Evolutionary conservation across 2,797 vertebrate species (phyloP).

Genomic region (Mus caroli): DNA sequence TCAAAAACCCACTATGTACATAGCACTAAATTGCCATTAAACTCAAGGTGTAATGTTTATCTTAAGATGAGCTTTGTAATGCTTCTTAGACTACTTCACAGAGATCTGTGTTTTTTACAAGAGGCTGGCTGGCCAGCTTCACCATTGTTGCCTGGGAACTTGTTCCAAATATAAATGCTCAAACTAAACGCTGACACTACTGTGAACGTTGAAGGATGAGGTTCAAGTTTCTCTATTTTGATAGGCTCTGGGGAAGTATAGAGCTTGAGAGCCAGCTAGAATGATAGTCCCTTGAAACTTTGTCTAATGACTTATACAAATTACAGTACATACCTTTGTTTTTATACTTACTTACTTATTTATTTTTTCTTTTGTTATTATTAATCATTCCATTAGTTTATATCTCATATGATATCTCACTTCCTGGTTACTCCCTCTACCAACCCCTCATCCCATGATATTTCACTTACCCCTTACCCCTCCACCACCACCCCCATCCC

Average conservation of each 20-base stretch:
- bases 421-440: no score
- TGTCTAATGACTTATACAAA: neutral
- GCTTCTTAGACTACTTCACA: neutral
- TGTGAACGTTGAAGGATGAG: neutral
- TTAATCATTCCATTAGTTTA: no score
- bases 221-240: neutral
- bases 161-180: conserved; percentile 32
- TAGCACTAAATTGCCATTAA: neutral
- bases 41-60: neutral
- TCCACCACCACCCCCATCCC: no score
- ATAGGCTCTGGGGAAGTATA: neutral
- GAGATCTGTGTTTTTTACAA: conserved; percentile 35
- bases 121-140: neutral
- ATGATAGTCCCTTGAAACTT: neutral
- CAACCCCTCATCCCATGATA: no score
- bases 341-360: no score
- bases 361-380: no score
- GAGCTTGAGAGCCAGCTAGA: neutral
- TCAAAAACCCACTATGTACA: neutral
- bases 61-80: conserved; percentile 33
- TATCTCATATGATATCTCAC: no score
- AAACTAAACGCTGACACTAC: neutral
- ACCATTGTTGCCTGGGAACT: neutral
- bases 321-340: neutral
- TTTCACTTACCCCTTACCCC: no score